Evolutionary conservation across 2,888 invertebrate species (phyloP).

Genomic region (Drosophila mimica): DNA sequence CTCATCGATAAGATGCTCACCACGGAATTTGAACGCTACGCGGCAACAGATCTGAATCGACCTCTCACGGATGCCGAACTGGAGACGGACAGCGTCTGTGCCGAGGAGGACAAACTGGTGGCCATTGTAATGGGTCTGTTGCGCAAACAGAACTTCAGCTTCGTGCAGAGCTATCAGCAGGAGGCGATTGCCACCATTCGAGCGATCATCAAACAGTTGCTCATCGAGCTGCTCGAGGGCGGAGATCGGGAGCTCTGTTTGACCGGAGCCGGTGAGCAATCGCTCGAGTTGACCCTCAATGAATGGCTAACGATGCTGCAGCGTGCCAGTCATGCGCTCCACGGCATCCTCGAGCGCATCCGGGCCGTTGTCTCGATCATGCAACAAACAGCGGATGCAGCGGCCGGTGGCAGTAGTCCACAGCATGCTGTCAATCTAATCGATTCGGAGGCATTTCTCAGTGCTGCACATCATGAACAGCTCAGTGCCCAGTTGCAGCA

Average conservation of each 20-base stretch:
- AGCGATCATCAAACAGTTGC: constrained; percentile 94
- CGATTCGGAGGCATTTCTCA: constrained; percentile 90
- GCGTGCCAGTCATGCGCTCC: constrained; percentile 88
- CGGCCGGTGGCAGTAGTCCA: constrained; percentile 86
- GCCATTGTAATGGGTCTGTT: constrained; percentile 96
- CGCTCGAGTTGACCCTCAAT: constrained; percentile 87
- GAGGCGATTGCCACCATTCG: constrained; percentile 96
- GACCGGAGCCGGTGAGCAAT: constrained; percentile 86
- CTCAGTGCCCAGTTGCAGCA: constrained; percentile 91
- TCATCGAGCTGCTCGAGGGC: constrained; percentile 90
- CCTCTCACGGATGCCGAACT: constrained; percentile 86
- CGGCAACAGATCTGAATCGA: constrained; percentile 95
- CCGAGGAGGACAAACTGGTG: constrained; percentile 91
- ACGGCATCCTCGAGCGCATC: constrained; percentile 90
- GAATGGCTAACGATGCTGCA: constrained; percentile 90
- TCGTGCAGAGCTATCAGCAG: constrained; percentile 93
- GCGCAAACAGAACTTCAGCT: constrained; percentile 93
- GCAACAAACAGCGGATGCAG: constrained; percentile 89
- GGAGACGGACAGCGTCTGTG: constrained; percentile 85
- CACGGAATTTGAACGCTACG: constrained; percentile 96
- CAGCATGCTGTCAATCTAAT: constrained; percentile 86
- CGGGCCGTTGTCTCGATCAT: constrained; percentile 91
- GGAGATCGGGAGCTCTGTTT: constrained; percentile 86
- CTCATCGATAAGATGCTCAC: constrained; percentile 98
- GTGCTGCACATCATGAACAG: constrained; percentile 88